A percentile compares a stretch with the other conserved stretches of the same genome.
phyloP scores from a whole-genome alignment of 2,888 invertebrate genomes.

The Pseudolycoriella hygida region DNA sequence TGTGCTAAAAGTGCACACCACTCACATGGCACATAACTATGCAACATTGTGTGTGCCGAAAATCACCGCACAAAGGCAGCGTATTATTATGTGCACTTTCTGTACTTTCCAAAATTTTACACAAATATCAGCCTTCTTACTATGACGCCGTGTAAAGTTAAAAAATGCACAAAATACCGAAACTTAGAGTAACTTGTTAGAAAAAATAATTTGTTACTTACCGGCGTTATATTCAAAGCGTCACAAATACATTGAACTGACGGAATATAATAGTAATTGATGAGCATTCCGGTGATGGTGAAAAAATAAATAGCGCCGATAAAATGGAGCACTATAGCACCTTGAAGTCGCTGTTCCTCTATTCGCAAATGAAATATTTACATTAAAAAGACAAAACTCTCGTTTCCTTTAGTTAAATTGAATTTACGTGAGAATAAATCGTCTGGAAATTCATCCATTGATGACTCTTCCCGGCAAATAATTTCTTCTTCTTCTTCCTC shows the following conservation, averaged over 20 bases:
- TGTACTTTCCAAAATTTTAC: too few relatives aligned
- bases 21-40: too few relatives aligned
- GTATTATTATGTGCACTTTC: too few relatives aligned
- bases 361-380: neutral
- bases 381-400: neutral
- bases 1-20: too few relatives aligned
- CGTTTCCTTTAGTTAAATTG: too few relatives aligned
- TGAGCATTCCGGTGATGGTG: constrained; percentile 59
- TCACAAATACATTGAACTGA: constrained; percentile 65
- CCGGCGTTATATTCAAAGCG: constrained; percentile 45
- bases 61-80: too few relatives aligned
- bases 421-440: constrained; percentile 8
- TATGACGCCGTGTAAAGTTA: too few relatives aligned
- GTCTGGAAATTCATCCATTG: constrained; percentile 9
- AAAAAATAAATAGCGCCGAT: constrained; percentile 63
- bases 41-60: too few relatives aligned
- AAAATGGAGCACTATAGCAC: constrained; percentile 52
- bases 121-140: too few relatives aligned
- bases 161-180: too few relatives aligned
- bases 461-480: neutral
- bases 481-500: neutral
- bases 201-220: too few relatives aligned
- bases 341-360: constrained; percentile 39
- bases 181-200: too few relatives aligned
- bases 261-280: constrained; percentile 73